A percentile compares a stretch with the other conserved stretches of the same genome.
phyloP scores from a whole-genome alignment of 2,797 vertebrate species.

The Liasis olivaceus region DNA sequence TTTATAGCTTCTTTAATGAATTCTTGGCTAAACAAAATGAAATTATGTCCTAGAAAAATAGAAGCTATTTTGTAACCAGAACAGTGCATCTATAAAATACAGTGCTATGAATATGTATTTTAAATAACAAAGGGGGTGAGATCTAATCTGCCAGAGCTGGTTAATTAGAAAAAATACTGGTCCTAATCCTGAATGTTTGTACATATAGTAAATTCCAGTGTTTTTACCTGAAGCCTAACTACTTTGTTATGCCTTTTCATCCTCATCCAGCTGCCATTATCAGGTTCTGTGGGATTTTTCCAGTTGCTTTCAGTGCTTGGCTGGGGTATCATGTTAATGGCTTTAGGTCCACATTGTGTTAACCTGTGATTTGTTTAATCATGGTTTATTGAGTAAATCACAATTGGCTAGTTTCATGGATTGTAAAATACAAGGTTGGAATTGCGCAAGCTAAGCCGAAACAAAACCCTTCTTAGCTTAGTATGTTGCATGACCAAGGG shows the following conservation, averaged over 20 bases:
- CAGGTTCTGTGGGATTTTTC: neutral
- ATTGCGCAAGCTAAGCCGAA: neutral
- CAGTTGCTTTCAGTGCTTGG: neutral
- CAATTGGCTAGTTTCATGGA: neutral
- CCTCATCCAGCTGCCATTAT: neutral
- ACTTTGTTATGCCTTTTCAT: neutral
- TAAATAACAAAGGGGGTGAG: conserved; percentile 70
- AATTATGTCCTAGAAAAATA: conserved; percentile 80
- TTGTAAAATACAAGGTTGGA: neutral
- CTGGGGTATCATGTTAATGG: neutral
- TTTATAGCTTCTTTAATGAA: conserved; percentile 81
- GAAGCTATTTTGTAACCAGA: conserved; percentile 78
- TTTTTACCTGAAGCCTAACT: neutral
- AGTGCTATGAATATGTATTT: conserved; percentile 77
- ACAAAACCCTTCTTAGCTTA: neutral
- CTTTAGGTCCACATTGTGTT: neutral
- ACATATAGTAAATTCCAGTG: neutral
- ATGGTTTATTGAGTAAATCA: neutral
- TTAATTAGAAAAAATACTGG: conserved; percentile 64
- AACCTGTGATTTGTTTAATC: neutral
- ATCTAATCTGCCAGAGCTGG: conserved; percentile 65
- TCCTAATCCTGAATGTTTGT: conserved; percentile 57
- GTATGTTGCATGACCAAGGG: neutral
- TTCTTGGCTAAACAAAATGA: conserved; percentile 81
- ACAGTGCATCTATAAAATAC: conserved; percentile 74